Evolutionary conservation across 1,140 invertebrate genomes (phyloP).

Genomic region (Uloborus diversus): DNA sequence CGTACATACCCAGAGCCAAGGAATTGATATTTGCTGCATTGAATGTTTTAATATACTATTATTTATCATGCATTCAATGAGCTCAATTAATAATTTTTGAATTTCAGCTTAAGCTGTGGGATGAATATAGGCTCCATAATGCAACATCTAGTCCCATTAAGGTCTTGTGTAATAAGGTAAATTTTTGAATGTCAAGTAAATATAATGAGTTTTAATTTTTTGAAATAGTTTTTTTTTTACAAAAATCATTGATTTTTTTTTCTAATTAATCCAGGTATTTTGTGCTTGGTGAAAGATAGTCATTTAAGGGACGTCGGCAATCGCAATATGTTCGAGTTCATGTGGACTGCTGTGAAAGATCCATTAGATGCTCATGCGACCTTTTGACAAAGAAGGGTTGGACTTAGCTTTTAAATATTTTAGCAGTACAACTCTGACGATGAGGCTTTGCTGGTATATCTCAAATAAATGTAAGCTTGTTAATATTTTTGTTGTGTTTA

Average conservation of each 20-base stretch:
- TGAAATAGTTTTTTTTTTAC: background rate
- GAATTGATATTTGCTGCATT: no score
- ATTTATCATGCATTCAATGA: no score
- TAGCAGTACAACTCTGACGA: slow-evolving; percentile 89
- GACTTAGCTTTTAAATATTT: slow-evolving; percentile 95
- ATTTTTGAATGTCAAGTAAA: background rate
- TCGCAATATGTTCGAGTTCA: slow-evolving; percentile 93
- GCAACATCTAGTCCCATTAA: slow-evolving; percentile 85
- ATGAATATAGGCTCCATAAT: slow-evolving; percentile 88
- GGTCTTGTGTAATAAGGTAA: slow-evolving; percentile 80
- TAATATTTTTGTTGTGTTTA: background rate
- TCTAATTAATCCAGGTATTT: slow-evolving; percentile 71
- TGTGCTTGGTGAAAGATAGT: slow-evolving; percentile 91
- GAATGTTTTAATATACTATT: no score
- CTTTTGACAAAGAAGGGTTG: slow-evolving; percentile 88
- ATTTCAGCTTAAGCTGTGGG: slow-evolving; percentile 79
- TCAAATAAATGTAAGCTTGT: slow-evolving; percentile 80
- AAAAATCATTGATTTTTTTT: background rate
- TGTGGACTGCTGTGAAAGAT: slow-evolving; percentile 93
- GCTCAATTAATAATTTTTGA: background rate
- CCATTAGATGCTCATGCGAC: slow-evolving; percentile 84
- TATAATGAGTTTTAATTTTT: background rate
- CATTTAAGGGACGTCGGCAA: slow-evolving; percentile 85
- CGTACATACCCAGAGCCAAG: no score
- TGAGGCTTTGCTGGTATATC: slow-evolving; percentile 88